phyloP scores from a whole-genome alignment of 2,797 vertebrate genomes.

The Glyptemys insculpta region DNA sequence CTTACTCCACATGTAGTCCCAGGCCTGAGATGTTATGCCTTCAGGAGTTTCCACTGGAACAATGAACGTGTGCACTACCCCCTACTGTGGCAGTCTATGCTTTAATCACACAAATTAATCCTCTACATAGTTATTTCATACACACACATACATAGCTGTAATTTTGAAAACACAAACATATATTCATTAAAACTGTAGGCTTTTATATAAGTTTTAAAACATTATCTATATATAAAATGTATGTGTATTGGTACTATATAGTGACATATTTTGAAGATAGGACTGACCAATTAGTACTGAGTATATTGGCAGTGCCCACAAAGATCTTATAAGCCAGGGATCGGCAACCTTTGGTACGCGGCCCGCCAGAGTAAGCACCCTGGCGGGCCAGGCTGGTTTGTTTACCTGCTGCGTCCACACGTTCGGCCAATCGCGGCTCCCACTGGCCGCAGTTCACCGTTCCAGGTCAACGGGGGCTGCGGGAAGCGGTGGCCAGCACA shows the following conservation, averaged over 20 bases:
- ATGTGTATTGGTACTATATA: background rate
- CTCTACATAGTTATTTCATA: background rate
- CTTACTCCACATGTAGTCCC: background rate
- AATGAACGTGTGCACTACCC: background rate
- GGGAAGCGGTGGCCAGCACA: too few relatives aligned
- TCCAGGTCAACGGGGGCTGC: too few relatives aligned
- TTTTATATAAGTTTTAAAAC: too few relatives aligned
- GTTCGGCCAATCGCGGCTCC: too few relatives aligned
- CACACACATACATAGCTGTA: background rate
- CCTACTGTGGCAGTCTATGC: background rate
- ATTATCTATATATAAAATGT: background rate
- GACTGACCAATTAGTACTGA: background rate
- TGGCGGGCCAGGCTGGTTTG: too few relatives aligned
- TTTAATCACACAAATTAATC: background rate
- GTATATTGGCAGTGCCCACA: background rate
- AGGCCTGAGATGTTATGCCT: background rate
- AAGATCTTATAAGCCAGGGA: background rate
- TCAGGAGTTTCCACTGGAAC: background rate
- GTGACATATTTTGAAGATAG: background rate
- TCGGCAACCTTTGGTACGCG: too few relatives aligned
- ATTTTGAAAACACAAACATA: background rate
- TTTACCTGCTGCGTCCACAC: too few relatives aligned
- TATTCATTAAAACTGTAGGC: background rate
- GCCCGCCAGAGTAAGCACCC: too few relatives aligned
- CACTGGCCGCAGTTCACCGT: too few relatives aligned